These are phyloP conservation scores for Epistrophella euchroma DNA, from an alignment of 2,888 invertebrate species.

Conservation along the genomic window DNA sequence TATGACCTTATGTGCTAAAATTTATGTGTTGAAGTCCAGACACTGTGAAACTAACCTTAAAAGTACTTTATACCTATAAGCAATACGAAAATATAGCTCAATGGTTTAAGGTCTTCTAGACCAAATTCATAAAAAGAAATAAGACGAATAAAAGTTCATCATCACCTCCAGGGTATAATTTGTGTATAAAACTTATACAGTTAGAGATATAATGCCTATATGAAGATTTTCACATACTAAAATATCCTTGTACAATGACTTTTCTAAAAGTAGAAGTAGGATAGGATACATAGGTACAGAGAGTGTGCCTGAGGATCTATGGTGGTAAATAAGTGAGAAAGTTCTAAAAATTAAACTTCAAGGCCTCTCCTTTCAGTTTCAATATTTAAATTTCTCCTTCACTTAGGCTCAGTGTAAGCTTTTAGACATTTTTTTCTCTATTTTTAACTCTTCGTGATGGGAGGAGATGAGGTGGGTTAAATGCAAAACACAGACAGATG, in stretches of 20 bases:
- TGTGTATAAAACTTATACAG: background rate
- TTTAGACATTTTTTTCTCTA: conserved; percentile 22
- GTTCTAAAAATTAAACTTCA: conserved; percentile 15
- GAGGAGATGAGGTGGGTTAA: background rate
- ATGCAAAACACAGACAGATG: background rate
- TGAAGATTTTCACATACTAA: background rate
- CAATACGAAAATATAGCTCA: too few species aligned
- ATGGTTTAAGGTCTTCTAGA: conserved; percentile 22
- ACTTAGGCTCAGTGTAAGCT: background rate
- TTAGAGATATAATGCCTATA: background rate
- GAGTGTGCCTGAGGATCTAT: background rate
- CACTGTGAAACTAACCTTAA: too few species aligned
- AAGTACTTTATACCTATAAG: too few species aligned
- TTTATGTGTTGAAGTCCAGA: too few species aligned
- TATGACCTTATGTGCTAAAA: too few species aligned
- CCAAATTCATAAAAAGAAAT: background rate
- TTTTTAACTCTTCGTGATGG: background rate
- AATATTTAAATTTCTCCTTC: conserved; percentile 32
- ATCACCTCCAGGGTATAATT: background rate
- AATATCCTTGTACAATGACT: conserved; percentile 41
- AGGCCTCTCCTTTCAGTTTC: conserved; percentile 53
- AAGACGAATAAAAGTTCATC: background rate
- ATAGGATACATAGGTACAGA: too few species aligned
- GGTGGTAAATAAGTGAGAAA: background rate
- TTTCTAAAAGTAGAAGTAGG: background rate